A percentile compares a stretch with the other conserved stretches of the same genome.
Evolutionary conservation across 2,113 vertebrate genomes (phyloP).

Genomic region (Solenodon paradoxus): DNA sequence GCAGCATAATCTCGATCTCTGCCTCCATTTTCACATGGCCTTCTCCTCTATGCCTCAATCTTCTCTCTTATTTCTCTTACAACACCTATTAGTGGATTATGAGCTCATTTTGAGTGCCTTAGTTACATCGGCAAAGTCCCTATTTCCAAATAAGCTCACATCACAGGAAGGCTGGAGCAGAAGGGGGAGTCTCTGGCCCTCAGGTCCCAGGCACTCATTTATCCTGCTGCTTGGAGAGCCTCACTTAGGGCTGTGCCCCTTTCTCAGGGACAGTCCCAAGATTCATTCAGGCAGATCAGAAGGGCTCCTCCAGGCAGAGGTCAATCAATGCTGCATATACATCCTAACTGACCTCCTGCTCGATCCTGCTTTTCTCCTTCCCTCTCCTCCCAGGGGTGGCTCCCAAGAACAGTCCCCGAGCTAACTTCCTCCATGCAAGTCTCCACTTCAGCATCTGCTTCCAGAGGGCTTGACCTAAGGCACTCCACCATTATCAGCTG

Average conservation of each 20-base stretch:
- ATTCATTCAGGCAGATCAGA: background rate
- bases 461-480: background rate
- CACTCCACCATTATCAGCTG: background rate
- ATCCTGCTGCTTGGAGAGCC: too few species aligned
- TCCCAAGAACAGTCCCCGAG: background rate
- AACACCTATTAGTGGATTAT: background rate
- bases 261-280: background rate
- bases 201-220: accelerated
- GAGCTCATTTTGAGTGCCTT: background rate
- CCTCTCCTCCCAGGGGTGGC: background rate
- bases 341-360: accelerated
- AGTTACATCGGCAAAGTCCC: background rate
- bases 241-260: background rate
- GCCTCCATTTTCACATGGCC: background rate
- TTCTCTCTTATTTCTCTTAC: background rate
- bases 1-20: background rate
- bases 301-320: background rate
- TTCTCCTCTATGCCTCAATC: background rate
- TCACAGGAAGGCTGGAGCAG: background rate
- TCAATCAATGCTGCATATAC: background rate
- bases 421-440: background rate
- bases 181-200: background rate
- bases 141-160: background rate
- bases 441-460: background rate
- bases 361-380: background rate